These are phyloP conservation scores for Phania funesta DNA, from an alignment of 2,888 invertebrate species.

Conservation along the genomic window DNA sequence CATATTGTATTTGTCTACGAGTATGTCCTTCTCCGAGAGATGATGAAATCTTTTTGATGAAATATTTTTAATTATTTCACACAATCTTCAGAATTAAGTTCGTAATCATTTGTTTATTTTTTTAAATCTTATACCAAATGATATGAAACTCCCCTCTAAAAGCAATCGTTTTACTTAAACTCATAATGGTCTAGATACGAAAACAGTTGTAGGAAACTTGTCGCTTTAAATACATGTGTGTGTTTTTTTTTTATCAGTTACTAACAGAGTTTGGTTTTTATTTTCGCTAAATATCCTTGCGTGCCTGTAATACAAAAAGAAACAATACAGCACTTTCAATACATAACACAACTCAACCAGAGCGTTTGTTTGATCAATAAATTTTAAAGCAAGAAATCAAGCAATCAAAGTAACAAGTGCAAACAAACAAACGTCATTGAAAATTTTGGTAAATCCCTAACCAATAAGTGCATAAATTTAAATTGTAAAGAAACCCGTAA, in stretches of 20 bases:
- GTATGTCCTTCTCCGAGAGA: no score
- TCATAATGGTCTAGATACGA: conserved; percentile 39
- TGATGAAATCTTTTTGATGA: no score
- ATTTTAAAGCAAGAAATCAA: conserved; percentile 22
- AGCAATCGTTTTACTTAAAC: conserved; percentile 5
- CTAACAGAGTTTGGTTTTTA: conserved; percentile 11
- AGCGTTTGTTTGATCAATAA: conserved; percentile 68
- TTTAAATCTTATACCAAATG: neutral
- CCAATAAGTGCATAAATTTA: neutral
- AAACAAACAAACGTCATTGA: conserved; percentile 20
- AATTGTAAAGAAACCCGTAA: neutral
- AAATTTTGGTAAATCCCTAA: neutral
- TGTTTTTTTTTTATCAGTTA: conserved; percentile 16
- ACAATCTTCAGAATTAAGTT: no score
- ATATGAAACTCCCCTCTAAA: conserved; percentile 35
- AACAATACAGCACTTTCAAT: neutral
- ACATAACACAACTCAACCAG: neutral
- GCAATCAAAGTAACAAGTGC: conserved; percentile 58
- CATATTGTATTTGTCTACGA: no score
- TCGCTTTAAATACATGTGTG: conserved; percentile 47
- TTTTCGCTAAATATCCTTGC: conserved; percentile 7
- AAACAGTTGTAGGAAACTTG: conserved; percentile 61
- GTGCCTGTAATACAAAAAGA: conserved; percentile 19
- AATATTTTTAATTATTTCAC: no score
- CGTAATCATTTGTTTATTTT: no score